Evolutionary conservation across 2,888 invertebrate genomes (phyloP), one percentile per base, ranked within the genome.

Genomic region (Calephelis perditalis): DNA sequence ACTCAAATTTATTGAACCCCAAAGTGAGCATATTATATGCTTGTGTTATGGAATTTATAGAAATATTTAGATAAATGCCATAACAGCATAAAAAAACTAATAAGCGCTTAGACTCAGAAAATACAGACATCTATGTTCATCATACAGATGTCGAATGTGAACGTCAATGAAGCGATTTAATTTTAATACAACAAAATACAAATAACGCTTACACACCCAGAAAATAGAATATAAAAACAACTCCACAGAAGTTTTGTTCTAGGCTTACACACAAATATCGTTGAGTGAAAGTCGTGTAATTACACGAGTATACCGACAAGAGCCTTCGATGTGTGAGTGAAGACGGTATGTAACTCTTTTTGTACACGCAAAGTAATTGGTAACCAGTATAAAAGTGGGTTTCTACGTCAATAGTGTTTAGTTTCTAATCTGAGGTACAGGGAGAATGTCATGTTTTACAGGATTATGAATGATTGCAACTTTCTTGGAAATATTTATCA

Each of bases 231-330:
- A 10, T 12, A 15, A 62, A 40, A 47, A 15, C 72, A 15, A 68
- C 82, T 84, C 82, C 61, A 77, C 3, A 10, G 15, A 64, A 65
- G 73, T 68, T 26, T 55, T 77, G 64, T 82, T 70, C 76, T 62
- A 46, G 60, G 37, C 65, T 62, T 61, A 43, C 60, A 44, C 62
- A 35, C 0, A 52, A 63, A 78, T 84, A 73, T 79, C 78, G 46
- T 86, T 78, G 70, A 82, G 86, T 81, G 87, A 89, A 88, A 88
- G 88, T 81, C 78, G 71, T 84, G 62, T 87, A 78, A 74, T 62
- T 71, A 89, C 75, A 78, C 63, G 64, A 55, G 60, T 68, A 77
- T 87, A 77, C 57, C 57, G 65, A 83, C 76, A 70, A 69, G 26
- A 11, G 3, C 11, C 58, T 3, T 66, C 15, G 3, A 37, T 65